Evolutionary conservation across 2,888 invertebrate species (phyloP).

Genomic region (Brassicogethes aeneus): DNA sequence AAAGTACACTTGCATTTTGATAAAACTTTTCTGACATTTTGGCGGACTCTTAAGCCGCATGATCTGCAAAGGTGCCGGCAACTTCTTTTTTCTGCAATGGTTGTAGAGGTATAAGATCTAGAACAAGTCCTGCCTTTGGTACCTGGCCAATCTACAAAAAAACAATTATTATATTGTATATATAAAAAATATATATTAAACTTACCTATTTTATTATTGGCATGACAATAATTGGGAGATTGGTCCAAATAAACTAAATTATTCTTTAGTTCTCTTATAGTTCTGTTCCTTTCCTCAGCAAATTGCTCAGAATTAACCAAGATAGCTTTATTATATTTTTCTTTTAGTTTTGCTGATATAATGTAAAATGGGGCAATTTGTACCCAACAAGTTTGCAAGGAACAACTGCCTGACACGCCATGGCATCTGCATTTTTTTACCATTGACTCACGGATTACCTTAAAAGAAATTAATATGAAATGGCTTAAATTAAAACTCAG

Average conservation of each 20-base stretch:
- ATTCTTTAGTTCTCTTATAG: slow-evolving; percentile 11
- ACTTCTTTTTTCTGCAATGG: slow-evolving; percentile 41
- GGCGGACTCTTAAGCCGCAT: slow-evolving; percentile 50
- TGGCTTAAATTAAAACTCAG: no score
- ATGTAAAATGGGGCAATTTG: slow-evolving; percentile 44
- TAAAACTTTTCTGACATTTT: no score
- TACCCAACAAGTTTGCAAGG: slow-evolving; percentile 48
- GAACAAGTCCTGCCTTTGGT: slow-evolving; percentile 49
- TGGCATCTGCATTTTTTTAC: slow-evolving; percentile 49
- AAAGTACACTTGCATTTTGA: no score
- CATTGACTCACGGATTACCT: slow-evolving; percentile 43
- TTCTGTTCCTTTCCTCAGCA: slow-evolving; percentile 21
- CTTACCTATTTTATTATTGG: no score
- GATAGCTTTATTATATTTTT: slow-evolving; percentile 39
- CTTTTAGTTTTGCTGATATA: slow-evolving; percentile 43
- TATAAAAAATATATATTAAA: no score
- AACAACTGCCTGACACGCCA: slow-evolving; percentile 43
- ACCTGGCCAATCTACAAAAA: slow-evolving; percentile 44
- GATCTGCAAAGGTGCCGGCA: slow-evolving; percentile 47
- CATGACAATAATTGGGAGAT: slow-evolving; percentile 50
- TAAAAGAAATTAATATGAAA: no score
- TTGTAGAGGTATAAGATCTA: slow-evolving; percentile 28
- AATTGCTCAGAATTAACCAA: slow-evolving; percentile 37
- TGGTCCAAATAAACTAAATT: slow-evolving; percentile 41
- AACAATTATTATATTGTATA: no score